phyloP scores from a whole-genome alignment of 2,888 invertebrate species.

The Balanococcus diminutus region DNA sequence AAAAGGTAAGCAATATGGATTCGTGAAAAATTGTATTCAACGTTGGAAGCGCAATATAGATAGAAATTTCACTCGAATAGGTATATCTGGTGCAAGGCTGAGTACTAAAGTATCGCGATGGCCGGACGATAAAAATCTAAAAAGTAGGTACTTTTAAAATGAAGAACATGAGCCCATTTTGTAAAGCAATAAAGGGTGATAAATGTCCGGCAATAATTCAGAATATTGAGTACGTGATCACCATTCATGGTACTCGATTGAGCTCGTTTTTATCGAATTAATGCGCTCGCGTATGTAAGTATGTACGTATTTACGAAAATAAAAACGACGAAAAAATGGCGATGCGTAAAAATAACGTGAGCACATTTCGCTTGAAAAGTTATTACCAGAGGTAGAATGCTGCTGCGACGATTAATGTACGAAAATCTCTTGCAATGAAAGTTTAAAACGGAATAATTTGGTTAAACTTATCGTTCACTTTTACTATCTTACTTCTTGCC shows the following conservation, averaged over 20 bases:
- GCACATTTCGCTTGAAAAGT: not conserved
- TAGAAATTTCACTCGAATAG: slow-evolving; percentile 2
- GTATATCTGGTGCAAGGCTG: not conserved
- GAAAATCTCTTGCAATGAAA: not conserved
- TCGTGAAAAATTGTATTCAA: too few relatives aligned
- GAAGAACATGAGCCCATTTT: slow-evolving; percentile 48
- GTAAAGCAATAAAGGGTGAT: slow-evolving; percentile 50
- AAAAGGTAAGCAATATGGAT: too few relatives aligned
- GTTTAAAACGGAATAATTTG: not conserved
- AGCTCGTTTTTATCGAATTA: slow-evolving; percentile 32
- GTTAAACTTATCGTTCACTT: not conserved
- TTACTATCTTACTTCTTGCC: not conserved
- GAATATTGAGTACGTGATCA: slow-evolving; percentile 51
- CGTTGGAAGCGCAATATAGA: too few relatives aligned
- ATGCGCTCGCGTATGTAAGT: slow-evolving; percentile 8
- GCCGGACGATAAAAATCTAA: slow-evolving; percentile 23
- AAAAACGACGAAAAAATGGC: not conserved
- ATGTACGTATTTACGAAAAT: not conserved
- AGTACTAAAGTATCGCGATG: not conserved
- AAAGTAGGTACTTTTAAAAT: slow-evolving; percentile 38
- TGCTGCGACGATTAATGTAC: not conserved
- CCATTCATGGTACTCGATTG: slow-evolving; percentile 44
- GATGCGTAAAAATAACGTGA: not conserved
- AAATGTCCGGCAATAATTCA: slow-evolving; percentile 50
- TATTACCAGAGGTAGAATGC: not conserved